Evolutionary conservation across 2,797 vertebrate genomes (phyloP).

Genomic region (Sciurus carolinensis): DNA sequence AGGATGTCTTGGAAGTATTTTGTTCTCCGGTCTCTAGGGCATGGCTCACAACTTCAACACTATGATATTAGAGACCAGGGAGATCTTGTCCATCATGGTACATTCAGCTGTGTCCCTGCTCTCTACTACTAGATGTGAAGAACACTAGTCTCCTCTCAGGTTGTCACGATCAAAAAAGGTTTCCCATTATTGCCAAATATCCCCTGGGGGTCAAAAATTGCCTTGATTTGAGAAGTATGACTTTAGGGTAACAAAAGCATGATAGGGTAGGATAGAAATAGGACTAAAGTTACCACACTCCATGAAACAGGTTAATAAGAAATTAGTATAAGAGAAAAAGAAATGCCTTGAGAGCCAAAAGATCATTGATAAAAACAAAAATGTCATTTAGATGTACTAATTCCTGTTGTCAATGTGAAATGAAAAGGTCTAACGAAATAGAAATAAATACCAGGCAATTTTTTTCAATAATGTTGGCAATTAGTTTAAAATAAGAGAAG

Average conservation of each 20-base stretch:
- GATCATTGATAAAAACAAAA: conserved; percentile 41
- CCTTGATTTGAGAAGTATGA: not conserved
- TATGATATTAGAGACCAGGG: not conserved
- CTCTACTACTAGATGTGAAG: not conserved
- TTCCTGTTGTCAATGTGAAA: not conserved
- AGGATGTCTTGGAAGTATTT: not conserved
- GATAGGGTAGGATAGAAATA: not conserved
- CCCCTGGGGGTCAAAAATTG: too few relatives aligned
- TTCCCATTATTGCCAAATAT: not conserved
- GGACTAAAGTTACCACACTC: not conserved
- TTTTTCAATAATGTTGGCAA: not conserved
- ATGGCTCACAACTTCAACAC: not conserved
- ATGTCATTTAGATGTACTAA: conserved; percentile 13
- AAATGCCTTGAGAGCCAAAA: conserved; percentile 13
- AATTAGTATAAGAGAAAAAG: conserved; percentile 16
- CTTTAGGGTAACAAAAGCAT: not conserved
- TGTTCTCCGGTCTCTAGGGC: not conserved
- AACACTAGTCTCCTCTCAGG: not conserved
- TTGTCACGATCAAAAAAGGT: not conserved
- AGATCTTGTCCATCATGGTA: not conserved
- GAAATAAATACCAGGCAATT: not conserved
- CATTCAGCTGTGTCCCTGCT: not conserved
- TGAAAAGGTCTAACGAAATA: not conserved
- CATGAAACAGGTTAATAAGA: conserved; percentile 22
- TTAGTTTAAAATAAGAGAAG: conserved; percentile 47